Evolutionary conservation across 2,888 invertebrate species (phyloP), one percentile per base, ranked within the genome.

Genomic region (Sinotaia quadrata): DNA sequence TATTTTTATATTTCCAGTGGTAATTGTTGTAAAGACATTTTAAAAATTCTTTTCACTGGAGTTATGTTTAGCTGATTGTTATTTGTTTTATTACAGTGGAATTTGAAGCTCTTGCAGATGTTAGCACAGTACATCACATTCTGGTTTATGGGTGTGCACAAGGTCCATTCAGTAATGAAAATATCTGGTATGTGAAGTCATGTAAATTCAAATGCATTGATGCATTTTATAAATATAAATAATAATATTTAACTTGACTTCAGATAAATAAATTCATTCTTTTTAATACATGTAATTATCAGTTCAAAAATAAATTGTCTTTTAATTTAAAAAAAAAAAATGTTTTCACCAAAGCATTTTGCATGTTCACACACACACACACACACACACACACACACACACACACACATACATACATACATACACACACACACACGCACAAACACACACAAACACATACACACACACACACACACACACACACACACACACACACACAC

Each of bases 1-100:
- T n/a, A n/a, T n/a, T n/a, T n/a, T n/a, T n/a, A n/a, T n/a, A n/a
- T n/a, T n/a, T n/a, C n/a, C n/a, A n/a, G n/a, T n/a, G n/a, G n/a
- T n/a, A n/a, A n/a, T n/a, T n/a, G n/a, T n/a, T n/a, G n/a, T n/a
- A n/a, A n/a, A n/a, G n/a, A n/a, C n/a, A n/a, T n/a, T n/a, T n/a
- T n/a, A n/a, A n/a, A n/a, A n/a, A n/a, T n/a, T n/a, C n/a, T n/a
- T n/a, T n/a, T n/a, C n/a, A n/a, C 47, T 47, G 18, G 18, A 41
- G n/a, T 41, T 41, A 8, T 41, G 47, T 12, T 15, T 47, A 18
- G 7, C 47, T 21, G 18, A 47, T n/a, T n/a, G n/a, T n/a, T n/a
- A n/a, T n/a, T n/a, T 34, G 33, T 44, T 47, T 24, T 54, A 5
- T 90, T 91, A 59, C 89, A 94, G 95, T 95, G 82, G 96, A 95